Conservation (phyloP, 2,113 vertebrate genomes). For the Alethe diademata region DNA sequence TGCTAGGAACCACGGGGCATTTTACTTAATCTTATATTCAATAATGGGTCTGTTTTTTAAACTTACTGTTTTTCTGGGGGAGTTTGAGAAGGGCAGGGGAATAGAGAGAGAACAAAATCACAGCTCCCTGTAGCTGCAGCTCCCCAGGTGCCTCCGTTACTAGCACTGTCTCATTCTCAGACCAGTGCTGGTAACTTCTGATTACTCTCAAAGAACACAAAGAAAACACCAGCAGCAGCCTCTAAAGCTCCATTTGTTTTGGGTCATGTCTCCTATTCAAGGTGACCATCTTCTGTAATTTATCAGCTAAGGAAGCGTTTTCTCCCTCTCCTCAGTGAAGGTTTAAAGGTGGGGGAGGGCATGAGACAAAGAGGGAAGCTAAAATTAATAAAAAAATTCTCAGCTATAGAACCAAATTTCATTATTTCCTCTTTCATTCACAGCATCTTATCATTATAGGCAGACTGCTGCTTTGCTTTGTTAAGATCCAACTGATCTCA, state of each 20-base stretch:
- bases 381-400: constrained; percentile 73
- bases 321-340: constrained; percentile 50
- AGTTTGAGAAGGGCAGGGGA: neutral
- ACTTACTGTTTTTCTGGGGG: constrained; percentile 48
- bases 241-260: constrained; percentile 47
- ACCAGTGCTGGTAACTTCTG: neutral
- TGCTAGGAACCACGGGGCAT: constrained; percentile 41
- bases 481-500: constrained; percentile 72
- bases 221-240: constrained; percentile 12
- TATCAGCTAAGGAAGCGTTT: constrained; percentile 58
- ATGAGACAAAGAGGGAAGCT: constrained; percentile 31
- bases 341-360: constrained; percentile 8
- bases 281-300: constrained; percentile 49
- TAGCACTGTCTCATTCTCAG: constrained; percentile 6
- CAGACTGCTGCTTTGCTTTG: constrained; percentile 25
- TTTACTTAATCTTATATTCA: constrained; percentile 41
- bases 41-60: constrained; percentile 32
- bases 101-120: constrained; percentile 24
- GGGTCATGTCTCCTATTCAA: constrained; percentile 3
- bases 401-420: constrained; percentile 75
- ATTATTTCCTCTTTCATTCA: constrained; percentile 71
- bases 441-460: constrained; percentile 68
- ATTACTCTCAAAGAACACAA: neutral
- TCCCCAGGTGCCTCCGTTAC: constrained; percentile 4
- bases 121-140: constrained; percentile 44